Evolutionary conservation across 1,140 invertebrate genomes (phyloP), one percentile per base, ranked within the genome.

Genomic region (Heliconius congener): DNA sequence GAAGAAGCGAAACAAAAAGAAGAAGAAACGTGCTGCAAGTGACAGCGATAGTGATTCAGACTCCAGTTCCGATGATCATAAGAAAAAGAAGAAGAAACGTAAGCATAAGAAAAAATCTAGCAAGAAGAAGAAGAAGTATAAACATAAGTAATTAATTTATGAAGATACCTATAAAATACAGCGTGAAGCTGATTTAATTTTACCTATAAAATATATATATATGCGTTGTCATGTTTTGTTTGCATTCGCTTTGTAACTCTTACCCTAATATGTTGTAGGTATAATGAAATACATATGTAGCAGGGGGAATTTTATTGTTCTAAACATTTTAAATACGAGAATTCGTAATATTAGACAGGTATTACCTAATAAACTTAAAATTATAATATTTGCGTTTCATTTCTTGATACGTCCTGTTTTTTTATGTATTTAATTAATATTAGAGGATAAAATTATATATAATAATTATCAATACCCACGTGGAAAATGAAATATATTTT

Each of bases 71-170:
- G 94, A 95, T 76, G 94, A 94, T 77, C 94, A 94, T 76, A 95
- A 95, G 83, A 95, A 95, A 78, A 95, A 95, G 84, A 95, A 95
- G 80, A 94, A 94, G 83, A 95, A 94, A 83, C 91, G 89, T 81
- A 95, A 95, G 71, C 94, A 95, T 89, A 95, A 95, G 88, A 95
- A 95, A 73, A 95, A 95, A 80, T 92, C 94, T 42, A 93, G 88
- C 82, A 95, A 95, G 81, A 95, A 95, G 85, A 95, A 95, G 88
- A 95, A 95, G 80, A 95, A 95, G 79, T 94, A 93, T 79, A 95
- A 95, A 83, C 94, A 95, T 89, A 92, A 93, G 86, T 94, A 89
- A 83, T 79, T 83, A 77, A 37, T 73, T 66, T 78, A 27, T 60
- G 60, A 66, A n/a, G n/a, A 23, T 57, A n/a, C 6, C 19, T 57